Conservation (phyloP, 23 tunicate genomes). For the Trididemnum miniatum region DNA sequence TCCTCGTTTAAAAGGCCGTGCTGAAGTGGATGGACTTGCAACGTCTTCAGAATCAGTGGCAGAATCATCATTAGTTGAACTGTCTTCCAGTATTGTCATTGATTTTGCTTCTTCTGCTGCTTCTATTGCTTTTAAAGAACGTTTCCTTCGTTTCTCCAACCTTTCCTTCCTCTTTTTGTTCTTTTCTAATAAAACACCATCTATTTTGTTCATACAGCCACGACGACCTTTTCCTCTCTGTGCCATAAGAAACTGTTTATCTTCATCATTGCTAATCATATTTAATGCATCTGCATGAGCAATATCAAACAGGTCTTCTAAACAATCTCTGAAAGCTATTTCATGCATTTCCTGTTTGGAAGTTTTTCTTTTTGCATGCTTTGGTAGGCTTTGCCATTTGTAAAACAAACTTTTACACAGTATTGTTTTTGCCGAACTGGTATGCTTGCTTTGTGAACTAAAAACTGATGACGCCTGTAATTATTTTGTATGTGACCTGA, state of each 20-base stretch:
- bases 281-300: slow-evolving; percentile 4
- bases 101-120: slow-evolving; percentile 1
- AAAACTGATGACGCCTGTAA: too few relatives aligned
- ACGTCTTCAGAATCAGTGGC: slow-evolving; percentile 2
- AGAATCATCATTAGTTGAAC: neutral
- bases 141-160: too few relatives aligned
- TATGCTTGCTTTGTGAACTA: neutral
- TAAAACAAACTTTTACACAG: neutral
- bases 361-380: neutral
- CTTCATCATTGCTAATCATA: neutral
- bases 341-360: neutral
- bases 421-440: slow-evolving; percentile 2
- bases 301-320: slow-evolving; percentile 4
- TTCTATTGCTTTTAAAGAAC: neutral
- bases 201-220: slow-evolving; percentile 16
- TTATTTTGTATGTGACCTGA: too few relatives aligned
- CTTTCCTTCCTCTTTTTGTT: neutral
- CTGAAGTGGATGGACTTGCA: too few relatives aligned
- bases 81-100: slow-evolving; percentile 9
- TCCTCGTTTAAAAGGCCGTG: neutral
- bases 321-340: neutral
- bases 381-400: neutral
- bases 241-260: neutral
- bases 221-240: slow-evolving; percentile 10
- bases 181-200: slow-evolving; percentile 2